A percentile compares a stretch with the other conserved stretches of the same genome.
Evolutionary conservation across 2,888 invertebrate genomes (phyloP).

Genomic region (Lochmaea capreae): DNA sequence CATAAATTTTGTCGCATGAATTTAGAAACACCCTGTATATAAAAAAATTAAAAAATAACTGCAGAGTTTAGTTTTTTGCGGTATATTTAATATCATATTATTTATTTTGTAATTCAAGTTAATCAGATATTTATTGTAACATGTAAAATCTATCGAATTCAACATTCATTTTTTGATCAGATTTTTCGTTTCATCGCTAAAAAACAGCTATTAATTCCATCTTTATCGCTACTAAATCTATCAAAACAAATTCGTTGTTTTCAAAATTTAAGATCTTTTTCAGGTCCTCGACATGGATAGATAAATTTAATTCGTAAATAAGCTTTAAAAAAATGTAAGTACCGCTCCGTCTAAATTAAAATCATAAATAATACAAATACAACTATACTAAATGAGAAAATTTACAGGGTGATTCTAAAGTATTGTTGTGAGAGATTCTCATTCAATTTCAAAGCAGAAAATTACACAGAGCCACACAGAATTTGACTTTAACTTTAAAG

Average conservation of each 20-base stretch:
- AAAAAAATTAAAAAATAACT: background rate
- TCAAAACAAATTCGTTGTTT: conserved; percentile 32
- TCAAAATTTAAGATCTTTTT: conserved; percentile 37
- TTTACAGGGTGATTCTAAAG: too few species aligned
- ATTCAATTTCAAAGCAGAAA: too few species aligned
- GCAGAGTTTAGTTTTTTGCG: background rate
- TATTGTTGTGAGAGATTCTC: too few species aligned
- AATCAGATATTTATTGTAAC: background rate
- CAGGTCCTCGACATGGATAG: conserved; percentile 34
- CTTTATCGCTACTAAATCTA: conserved; percentile 28
- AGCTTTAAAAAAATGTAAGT: conserved; percentile 32
- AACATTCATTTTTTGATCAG: conserved; percentile 2
- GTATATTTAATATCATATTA: background rate
- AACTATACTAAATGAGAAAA: too few species aligned
- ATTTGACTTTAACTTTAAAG: too few species aligned
- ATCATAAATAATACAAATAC: background rate
- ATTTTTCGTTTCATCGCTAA: conserved; percentile 24
- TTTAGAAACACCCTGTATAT: too few species aligned
- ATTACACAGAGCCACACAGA: too few species aligned
- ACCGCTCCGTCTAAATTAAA: background rate
- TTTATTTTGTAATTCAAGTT: background rate
- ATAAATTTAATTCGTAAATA: conserved; percentile 23
- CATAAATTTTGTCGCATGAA: too few species aligned
- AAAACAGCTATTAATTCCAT: conserved; percentile 9
- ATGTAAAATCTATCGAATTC: conserved; percentile 4